Percentiles rank a stretch among this genome's conserved stretches.
Conservation (phyloP, 2,797 vertebrate genomes). For the Emydoidea blandingii region DNA sequence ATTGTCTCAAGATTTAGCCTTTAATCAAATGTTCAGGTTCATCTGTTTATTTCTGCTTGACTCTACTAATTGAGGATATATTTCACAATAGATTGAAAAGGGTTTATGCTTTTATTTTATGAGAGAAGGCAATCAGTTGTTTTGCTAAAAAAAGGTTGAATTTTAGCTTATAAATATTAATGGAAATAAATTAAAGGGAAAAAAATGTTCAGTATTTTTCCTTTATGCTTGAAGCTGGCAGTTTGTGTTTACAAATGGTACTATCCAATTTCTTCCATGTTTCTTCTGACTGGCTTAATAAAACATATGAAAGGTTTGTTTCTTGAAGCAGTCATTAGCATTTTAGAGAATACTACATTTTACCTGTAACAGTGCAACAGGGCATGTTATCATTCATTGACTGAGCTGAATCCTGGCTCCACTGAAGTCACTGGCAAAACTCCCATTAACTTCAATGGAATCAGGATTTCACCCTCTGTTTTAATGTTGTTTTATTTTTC, state of each 20-base stretch:
- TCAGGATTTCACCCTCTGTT: neutral
- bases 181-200: neutral
- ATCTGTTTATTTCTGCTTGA: conserved; percentile 6
- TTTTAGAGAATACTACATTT: neutral
- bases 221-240: neutral
- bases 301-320: neutral
- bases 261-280: neutral
- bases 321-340: neutral
- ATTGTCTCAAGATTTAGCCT: neutral
- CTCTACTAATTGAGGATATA: neutral
- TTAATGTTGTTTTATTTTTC: neutral
- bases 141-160: neutral
- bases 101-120: conserved; percentile 23
- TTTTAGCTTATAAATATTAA: conserved; percentile 16
- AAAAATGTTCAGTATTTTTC: neutral
- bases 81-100: neutral
- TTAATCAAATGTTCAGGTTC: conserved; percentile 21
- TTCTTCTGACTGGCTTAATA: neutral
- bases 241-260: neutral
- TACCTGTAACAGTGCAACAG: neutral
- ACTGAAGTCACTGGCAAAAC: neutral
- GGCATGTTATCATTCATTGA: neutral
- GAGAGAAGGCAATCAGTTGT: neutral
- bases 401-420: neutral
- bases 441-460: neutral